phyloP scores from a whole-genome alignment of 2,888 invertebrate genomes.

The Drosophila koepferae region DNA sequence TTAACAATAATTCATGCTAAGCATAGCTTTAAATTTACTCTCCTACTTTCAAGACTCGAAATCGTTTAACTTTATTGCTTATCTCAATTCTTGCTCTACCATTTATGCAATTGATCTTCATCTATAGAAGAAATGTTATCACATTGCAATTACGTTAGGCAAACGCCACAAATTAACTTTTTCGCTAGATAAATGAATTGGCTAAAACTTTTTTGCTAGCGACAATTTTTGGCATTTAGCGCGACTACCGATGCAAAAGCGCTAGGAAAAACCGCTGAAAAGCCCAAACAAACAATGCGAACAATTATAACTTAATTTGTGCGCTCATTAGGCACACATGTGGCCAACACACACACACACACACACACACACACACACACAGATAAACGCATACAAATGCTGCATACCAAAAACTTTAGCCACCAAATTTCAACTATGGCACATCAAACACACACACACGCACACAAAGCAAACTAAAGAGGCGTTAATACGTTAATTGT shows the following conservation, averaged over 20 bases:
- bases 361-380: conserved; percentile 12
- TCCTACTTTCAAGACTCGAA: too few species aligned
- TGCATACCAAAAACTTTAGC: conserved; percentile 53
- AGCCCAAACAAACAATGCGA: conserved; percentile 71
- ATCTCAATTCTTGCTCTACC: background rate
- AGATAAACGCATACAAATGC: conserved; percentile 23
- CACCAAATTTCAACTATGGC: conserved; percentile 56
- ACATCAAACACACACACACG: conserved; percentile 38
- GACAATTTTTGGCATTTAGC: conserved; percentile 29
- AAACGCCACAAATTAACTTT: conserved; percentile 61
- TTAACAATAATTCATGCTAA: too few species aligned
- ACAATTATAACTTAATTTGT: conserved; percentile 82
- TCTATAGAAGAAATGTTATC: conserved; percentile 22
- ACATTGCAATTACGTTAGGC: conserved; percentile 22
- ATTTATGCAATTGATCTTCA: background rate
- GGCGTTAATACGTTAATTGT: conserved; percentile 85
- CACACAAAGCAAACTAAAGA: conserved; percentile 74
- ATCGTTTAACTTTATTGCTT: background rate
- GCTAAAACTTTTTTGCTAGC: conserved; percentile 39
- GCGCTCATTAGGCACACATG: conserved; percentile 80
- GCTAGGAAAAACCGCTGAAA: conserved; percentile 39
- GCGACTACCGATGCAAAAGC: conserved; percentile 52
- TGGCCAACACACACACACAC: conserved; percentile 41
- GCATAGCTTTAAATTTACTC: too few species aligned
- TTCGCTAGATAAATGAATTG: conserved; percentile 39